These are phyloP conservation scores for Toxostoma redivivum DNA, from an alignment of 2,113 vertebrate species.

Conservation along the genomic window DNA sequence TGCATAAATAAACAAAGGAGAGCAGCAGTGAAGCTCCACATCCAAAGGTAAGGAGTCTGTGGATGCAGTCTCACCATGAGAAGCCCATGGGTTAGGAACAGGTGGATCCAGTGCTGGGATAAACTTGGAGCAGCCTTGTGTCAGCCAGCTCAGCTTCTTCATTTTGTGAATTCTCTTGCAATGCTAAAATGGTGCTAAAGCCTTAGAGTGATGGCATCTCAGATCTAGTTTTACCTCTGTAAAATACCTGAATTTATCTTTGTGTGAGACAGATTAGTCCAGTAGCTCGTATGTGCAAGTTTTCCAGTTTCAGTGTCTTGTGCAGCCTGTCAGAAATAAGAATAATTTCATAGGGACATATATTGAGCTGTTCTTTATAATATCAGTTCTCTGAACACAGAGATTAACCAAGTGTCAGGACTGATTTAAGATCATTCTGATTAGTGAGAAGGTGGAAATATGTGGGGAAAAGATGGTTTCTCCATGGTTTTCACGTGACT, in stretches of 20 bases:
- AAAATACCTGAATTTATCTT: not conserved
- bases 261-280: not conserved
- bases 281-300: not conserved
- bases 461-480: not conserved
- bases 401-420: not conserved
- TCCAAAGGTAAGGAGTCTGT: not conserved
- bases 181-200: not conserved
- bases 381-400: not conserved
- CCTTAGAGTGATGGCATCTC: not conserved
- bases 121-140: rapidly evolving
- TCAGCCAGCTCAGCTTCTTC: not conserved
- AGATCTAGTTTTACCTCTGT: not conserved
- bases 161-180: not conserved
- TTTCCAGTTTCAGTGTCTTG: not conserved
- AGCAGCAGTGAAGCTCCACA: not conserved
- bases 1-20: not conserved
- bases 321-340: not conserved
- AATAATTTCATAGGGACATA: not conserved
- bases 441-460: not conserved
- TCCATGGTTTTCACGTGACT: not conserved
- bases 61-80: not conserved
- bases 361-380: not conserved
- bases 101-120: not conserved
- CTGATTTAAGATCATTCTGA: not conserved
- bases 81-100: not conserved